Evolutionary conservation across 2,113 vertebrate genomes (phyloP).

Genomic region (Sialia sialis): DNA sequence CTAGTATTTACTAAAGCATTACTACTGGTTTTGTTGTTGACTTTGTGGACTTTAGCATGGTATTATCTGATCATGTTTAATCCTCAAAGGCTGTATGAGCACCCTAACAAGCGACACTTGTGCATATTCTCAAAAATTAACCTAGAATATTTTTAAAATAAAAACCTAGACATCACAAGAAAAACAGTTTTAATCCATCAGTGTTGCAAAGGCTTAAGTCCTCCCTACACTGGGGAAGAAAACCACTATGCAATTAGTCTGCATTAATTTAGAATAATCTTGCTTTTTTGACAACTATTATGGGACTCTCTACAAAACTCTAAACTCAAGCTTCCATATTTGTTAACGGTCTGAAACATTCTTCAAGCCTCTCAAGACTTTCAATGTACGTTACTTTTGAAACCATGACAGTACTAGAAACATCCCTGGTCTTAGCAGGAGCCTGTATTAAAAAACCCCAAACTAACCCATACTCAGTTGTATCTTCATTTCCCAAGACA

Average conservation of each 20-base stretch:
- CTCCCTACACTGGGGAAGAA: neutral
- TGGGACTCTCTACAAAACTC: neutral
- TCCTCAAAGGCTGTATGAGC: neutral
- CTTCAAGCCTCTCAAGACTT: neutral
- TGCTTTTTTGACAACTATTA: neutral
- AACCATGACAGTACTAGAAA: neutral
- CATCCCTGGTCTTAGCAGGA: neutral
- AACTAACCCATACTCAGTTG: neutral
- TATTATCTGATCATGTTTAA: neutral
- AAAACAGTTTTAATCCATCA: neutral
- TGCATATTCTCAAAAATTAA: neutral
- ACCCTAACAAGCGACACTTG: neutral
- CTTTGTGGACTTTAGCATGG: neutral
- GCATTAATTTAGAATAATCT: neutral
- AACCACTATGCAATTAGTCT: neutral
- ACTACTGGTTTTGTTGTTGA: neutral
- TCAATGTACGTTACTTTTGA: neutral
- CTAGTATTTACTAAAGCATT: neutral
- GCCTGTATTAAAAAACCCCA: accelerated
- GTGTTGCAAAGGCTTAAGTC: neutral
- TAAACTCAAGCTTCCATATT: neutral
- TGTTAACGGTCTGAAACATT: neutral
- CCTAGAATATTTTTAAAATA: neutral
- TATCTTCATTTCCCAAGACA: neutral
- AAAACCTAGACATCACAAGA: neutral